phyloP scores from a whole-genome alignment of 2,113 vertebrate genomes.

The Holacanthus passer region DNA sequence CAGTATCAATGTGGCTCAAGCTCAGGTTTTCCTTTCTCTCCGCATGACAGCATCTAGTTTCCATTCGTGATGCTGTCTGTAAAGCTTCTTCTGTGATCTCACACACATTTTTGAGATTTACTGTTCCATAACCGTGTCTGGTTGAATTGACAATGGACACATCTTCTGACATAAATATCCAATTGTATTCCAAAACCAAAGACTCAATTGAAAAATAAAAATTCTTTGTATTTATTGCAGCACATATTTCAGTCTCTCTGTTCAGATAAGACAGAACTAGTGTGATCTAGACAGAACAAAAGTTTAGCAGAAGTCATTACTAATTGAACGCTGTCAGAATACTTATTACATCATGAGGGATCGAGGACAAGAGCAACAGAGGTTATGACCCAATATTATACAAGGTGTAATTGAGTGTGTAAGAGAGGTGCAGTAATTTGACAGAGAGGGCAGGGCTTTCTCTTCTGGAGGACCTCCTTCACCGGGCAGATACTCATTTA shows the following conservation, averaged over 20 bases:
- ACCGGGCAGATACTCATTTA: constrained; percentile 12
- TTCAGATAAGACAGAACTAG: neutral
- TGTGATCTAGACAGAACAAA: neutral
- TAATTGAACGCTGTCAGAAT: neutral
- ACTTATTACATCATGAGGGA: neutral
- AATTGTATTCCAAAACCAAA: neutral
- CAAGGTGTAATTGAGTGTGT: constrained; percentile 14
- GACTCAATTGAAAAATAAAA: no score
- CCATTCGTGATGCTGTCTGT: neutral
- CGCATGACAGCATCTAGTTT: neutral
- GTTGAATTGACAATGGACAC: neutral
- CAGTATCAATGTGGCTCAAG: constrained; percentile 8
- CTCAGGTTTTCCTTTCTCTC: neutral
- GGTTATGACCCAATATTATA: neutral
- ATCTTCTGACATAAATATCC: neutral
- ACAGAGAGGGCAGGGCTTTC: neutral
- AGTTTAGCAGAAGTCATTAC: neutral
- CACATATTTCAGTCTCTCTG: neutral
- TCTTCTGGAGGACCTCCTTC: neutral
- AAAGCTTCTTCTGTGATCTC: neutral
- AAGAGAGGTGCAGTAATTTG: constrained; percentile 10
- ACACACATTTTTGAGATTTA: neutral
- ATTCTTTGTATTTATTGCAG: neutral
- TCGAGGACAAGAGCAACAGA: neutral
- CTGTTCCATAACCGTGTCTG: neutral